phyloP scores from a whole-genome alignment of 1,140 invertebrate species.

The Odontomachus brunneus region DNA sequence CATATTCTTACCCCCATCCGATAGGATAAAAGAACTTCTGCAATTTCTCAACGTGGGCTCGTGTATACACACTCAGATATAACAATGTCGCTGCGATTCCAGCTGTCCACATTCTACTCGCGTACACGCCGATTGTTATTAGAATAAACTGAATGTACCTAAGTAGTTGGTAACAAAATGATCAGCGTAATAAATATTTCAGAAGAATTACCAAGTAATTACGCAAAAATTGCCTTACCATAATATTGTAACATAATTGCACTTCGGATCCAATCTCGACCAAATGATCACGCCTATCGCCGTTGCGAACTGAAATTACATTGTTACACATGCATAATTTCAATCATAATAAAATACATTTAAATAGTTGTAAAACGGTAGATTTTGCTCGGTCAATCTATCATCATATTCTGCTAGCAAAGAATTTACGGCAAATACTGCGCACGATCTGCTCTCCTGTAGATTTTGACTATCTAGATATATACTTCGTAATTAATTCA shows the following conservation, averaged over 20 bases:
- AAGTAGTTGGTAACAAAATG: slow-evolving; percentile 11
- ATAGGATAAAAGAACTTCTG: slow-evolving; percentile 90
- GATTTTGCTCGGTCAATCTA: no score
- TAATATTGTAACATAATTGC: slow-evolving; percentile 68
- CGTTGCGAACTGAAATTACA: slow-evolving; percentile 72
- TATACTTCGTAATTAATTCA: no score
- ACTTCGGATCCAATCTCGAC: slow-evolving; percentile 77
- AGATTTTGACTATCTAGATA: no score
- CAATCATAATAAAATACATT: no score
- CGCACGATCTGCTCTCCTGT: not conserved
- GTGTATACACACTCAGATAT: slow-evolving; percentile 92
- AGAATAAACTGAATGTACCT: slow-evolving; percentile 90
- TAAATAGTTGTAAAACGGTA: no score
- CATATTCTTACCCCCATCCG: slow-evolving; percentile 90
- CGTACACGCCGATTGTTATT: slow-evolving; percentile 91
- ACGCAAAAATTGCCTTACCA: slow-evolving; percentile 74
- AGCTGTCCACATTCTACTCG: slow-evolving; percentile 93
- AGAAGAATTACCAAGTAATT: slow-evolving; percentile 4
- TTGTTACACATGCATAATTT: no score
- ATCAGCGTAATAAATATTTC: not conserved
- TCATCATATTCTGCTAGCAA: no score
- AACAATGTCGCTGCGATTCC: slow-evolving; percentile 92
- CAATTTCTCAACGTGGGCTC: slow-evolving; percentile 92
- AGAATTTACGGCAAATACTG: no score
- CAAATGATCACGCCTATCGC: slow-evolving; percentile 82